These are phyloP conservation scores for Limnodromus scolopaceus DNA, from an alignment of 2,797 vertebrate species.

Conservation along the genomic window DNA sequence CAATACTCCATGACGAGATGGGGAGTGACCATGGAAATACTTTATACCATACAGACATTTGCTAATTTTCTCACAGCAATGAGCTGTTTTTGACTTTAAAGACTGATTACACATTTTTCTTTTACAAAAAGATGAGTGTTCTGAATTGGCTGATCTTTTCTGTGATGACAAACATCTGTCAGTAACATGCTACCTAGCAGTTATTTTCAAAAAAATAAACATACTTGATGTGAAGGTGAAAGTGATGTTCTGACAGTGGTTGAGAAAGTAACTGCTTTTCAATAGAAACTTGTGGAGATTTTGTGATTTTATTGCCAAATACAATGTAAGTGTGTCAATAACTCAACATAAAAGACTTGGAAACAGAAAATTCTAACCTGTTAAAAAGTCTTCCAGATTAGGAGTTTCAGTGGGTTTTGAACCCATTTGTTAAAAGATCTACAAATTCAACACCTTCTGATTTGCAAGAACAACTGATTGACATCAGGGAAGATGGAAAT, in stretches of 20 bases:
- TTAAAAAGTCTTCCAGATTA: neutral
- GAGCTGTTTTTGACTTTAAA: neutral
- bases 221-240: neutral
- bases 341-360: neutral
- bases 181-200: neutral
- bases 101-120: neutral
- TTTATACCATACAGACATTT: neutral
- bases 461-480: neutral
- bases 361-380: neutral
- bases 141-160: neutral
- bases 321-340: neutral
- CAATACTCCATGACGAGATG: fast-evolving
- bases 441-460: neutral
- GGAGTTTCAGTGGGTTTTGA: neutral
- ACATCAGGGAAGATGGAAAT: neutral
- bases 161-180: neutral
- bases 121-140: neutral
- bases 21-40: neutral
- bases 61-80: neutral
- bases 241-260: neutral
- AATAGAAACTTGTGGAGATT: neutral
- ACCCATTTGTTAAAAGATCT: neutral
- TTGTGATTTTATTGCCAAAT: constrained; percentile 1
- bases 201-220: neutral
- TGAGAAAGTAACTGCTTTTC: neutral